These are phyloP conservation scores for Aspidapion aeneum DNA, from an alignment of 2,888 invertebrate species.

Conservation along the genomic window DNA sequence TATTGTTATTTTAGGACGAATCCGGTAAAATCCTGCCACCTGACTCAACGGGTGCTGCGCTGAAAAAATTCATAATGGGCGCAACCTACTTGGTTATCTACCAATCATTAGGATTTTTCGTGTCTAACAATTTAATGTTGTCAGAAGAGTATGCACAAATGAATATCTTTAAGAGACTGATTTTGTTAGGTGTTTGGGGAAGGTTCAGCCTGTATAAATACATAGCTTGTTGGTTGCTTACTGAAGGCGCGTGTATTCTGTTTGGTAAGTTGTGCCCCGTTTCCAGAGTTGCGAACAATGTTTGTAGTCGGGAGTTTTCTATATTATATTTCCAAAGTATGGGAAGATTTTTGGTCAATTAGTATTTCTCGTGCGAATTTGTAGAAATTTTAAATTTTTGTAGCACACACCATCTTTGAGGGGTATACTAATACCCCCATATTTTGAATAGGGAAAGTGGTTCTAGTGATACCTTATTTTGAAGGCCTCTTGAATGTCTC, in stretches of 20 bases:
- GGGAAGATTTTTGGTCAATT: not conserved
- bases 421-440: too few relatives aligned
- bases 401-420: too few relatives aligned
- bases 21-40: slow-evolving; percentile 27
- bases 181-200: slow-evolving; percentile 79
- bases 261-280: slow-evolving; percentile 48
- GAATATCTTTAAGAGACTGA: slow-evolving; percentile 57
- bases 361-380: too few relatives aligned
- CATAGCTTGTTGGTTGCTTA: slow-evolving; percentile 88
- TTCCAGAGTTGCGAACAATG: too few relatives aligned
- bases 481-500: too few relatives aligned
- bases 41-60: slow-evolving; percentile 50
- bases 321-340: too few relatives aligned
- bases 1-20: slow-evolving; percentile 18
- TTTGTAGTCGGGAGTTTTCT: too few relatives aligned
- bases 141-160: slow-evolving; percentile 57
- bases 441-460: too few relatives aligned
- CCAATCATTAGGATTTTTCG: slow-evolving; percentile 66
- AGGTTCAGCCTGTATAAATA: slow-evolving; percentile 87
- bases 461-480: too few relatives aligned
- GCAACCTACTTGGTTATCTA: slow-evolving; percentile 68
- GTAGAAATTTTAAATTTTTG: too few relatives aligned
- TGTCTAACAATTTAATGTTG: slow-evolving; percentile 72
- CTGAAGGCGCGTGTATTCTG: slow-evolving; percentile 71
- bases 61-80: slow-evolving; percentile 64